Conservation (phyloP, 2,888 invertebrate species). For the Craniophora ligustri region DNA sequence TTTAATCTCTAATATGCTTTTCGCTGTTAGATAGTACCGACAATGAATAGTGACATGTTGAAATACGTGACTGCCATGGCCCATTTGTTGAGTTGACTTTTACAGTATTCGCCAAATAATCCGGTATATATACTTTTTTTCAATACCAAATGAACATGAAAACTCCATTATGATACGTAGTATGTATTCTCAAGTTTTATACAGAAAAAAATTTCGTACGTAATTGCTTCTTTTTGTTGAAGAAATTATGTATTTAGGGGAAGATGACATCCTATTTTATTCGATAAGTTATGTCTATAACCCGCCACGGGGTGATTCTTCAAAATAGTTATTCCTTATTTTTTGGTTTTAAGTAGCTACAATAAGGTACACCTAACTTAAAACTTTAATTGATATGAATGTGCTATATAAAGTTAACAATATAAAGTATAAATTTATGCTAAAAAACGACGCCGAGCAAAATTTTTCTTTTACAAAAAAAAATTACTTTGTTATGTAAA, state of each 20-base stretch:
- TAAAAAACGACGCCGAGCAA: too few relatives aligned
- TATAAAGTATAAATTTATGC: too few relatives aligned
- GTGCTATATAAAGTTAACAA: too few relatives aligned
- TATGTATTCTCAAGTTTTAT: conserved; percentile 28
- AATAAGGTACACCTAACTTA: too few relatives aligned
- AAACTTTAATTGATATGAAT: too few relatives aligned
- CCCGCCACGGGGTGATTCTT: not conserved
- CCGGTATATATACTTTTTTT: conserved; percentile 1
- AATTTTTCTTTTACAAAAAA: too few relatives aligned
- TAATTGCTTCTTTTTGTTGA: conserved; percentile 33
- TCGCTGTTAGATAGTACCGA: not conserved
- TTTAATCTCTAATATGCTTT: not conserved
- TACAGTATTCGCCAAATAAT: conserved; percentile 4
- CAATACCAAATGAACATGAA: conserved; percentile 31
- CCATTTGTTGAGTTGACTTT: conserved; percentile 7
- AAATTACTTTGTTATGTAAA: too few relatives aligned
- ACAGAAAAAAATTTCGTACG: conserved; percentile 23
- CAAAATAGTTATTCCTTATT: conserved; percentile 10
- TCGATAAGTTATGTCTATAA: conserved; percentile 16
- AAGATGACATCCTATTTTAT: conserved; percentile 20
- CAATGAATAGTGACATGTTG: conserved; percentile 13
- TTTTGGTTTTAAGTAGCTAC: not conserved
- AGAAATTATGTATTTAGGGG: conserved; percentile 23
- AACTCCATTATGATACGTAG: conserved; percentile 37
- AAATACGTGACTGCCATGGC: not conserved